phyloP scores from a whole-genome alignment of 2,797 vertebrate species.

The Arnoldichthys spilopterus region DNA sequence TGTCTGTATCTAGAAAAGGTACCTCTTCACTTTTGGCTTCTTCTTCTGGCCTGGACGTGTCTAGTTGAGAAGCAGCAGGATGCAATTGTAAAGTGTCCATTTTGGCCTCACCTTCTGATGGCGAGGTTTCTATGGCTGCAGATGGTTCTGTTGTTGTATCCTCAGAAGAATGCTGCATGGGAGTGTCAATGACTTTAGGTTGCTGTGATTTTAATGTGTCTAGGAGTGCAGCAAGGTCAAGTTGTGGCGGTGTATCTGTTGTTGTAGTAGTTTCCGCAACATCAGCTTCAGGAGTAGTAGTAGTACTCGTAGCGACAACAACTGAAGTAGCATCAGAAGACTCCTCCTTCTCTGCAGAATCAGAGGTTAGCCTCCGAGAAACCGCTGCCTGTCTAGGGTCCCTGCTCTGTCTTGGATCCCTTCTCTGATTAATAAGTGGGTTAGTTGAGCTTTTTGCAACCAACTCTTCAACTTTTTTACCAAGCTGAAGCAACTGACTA shows the following conservation, averaged over 20 bases:
- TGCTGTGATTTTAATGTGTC: constrained; percentile 41
- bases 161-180: constrained; percentile 13
- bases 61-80: constrained; percentile 26
- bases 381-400: constrained; percentile 85
- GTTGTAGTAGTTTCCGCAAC: constrained; percentile 4
- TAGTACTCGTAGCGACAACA: constrained; percentile 36
- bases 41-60: constrained; percentile 56
- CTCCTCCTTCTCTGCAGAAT: constrained; percentile 69
- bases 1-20: constrained; percentile 70
- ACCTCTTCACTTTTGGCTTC: constrained; percentile 68
- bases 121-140: constrained; percentile 12
- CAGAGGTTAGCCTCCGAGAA: constrained; percentile 68
- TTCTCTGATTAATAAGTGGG: constrained; percentile 79
- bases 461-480: constrained; percentile 82
- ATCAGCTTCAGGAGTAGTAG: constrained; percentile 50
- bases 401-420: constrained; percentile 87
- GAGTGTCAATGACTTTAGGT: constrained; percentile 16
- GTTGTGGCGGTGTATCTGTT: constrained; percentile 40
- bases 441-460: constrained; percentile 70
- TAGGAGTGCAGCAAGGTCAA: constrained; percentile 55
- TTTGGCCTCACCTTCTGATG: constrained; percentile 15
- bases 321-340: constrained; percentile 50
- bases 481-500: constrained; percentile 83
- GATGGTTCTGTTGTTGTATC: constrained; percentile 32
- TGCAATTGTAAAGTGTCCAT: constrained; percentile 20